A percentile compares a stretch with the other conserved stretches of the same genome.
Evolutionary conservation across 2,797 vertebrate species (phyloP).

Genomic region (Phrynocephalus forsythii): DNA sequence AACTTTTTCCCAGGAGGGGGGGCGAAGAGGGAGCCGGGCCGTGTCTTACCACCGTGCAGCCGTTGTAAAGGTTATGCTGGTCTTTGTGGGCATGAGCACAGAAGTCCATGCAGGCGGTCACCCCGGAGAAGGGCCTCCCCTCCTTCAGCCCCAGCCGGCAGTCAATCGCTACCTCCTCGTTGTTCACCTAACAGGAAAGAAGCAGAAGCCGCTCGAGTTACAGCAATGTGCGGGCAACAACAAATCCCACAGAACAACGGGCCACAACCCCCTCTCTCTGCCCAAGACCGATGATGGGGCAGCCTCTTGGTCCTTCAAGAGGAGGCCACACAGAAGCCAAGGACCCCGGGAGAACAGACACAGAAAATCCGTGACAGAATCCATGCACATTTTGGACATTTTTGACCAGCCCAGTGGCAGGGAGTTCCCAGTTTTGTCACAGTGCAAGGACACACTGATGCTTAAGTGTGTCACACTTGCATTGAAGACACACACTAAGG

Average conservation of each 20-base stretch:
- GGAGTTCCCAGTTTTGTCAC: no score
- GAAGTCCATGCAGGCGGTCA: constrained; percentile 99
- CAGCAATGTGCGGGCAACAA: no score
- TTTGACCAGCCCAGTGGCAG: no score
- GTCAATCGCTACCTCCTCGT: constrained; percentile 88
- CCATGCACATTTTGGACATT: no score
- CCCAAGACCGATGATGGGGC: no score
- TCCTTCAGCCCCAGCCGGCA: constrained; percentile 94
- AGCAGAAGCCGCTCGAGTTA: not conserved
- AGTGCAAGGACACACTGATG: no score
- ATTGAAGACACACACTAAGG: no score
- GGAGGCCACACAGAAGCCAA: no score
- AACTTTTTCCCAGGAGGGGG: not conserved
- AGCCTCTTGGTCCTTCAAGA: not conserved
- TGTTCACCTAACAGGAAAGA: constrained; percentile 80
- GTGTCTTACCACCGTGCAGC: constrained; percentile 94
- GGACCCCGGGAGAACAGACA: no score
- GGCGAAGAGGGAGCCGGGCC: not conserved
- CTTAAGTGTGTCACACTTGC: no score
- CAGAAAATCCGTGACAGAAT: no score
- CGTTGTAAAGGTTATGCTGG: constrained; percentile 97
- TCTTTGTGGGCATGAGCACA: constrained; percentile 99
- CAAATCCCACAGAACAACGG: not conserved
- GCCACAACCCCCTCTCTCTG: no score
- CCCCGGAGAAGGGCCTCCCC: constrained; percentile 94